These are phyloP conservation scores for Barnardius zonarius DNA, from an alignment of 2,113 vertebrate genomes.

Conservation along the genomic window DNA sequence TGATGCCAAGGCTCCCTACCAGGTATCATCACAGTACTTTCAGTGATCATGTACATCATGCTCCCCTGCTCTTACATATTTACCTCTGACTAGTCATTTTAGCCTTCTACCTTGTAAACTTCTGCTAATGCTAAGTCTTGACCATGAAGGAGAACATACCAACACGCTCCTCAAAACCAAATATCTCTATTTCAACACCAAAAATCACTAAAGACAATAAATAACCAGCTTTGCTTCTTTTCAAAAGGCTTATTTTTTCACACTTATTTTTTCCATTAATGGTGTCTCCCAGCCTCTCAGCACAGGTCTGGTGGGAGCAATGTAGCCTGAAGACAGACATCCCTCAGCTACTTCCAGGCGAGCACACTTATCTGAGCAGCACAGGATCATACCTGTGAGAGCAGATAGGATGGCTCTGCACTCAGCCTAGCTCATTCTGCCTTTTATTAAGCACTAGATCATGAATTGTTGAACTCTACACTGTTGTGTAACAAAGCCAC, in stretches of 20 bases:
- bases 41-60: neutral
- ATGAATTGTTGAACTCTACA: neutral
- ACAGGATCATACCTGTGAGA: neutral
- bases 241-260: neutral
- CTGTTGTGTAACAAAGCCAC: neutral
- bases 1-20: neutral
- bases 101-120: neutral
- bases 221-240: neutral
- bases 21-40: neutral
- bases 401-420: neutral
- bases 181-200: neutral
- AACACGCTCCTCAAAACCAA: neutral
- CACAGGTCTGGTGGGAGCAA: neutral
- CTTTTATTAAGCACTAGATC: neutral
- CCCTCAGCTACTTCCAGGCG: neutral
- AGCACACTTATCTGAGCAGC: neutral
- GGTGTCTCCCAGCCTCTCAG: neutral
- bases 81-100: neutral
- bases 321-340: neutral
- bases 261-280: neutral
- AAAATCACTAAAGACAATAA: neutral
- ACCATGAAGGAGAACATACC: neutral
- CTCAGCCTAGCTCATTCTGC: neutral
- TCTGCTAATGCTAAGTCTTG: neutral
- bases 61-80: neutral